A percentile compares a stretch with the other conserved stretches of the same genome.
Evolutionary conservation across 1,140 invertebrate genomes (phyloP).

Genomic region (Drosophila ohnishii): DNA sequence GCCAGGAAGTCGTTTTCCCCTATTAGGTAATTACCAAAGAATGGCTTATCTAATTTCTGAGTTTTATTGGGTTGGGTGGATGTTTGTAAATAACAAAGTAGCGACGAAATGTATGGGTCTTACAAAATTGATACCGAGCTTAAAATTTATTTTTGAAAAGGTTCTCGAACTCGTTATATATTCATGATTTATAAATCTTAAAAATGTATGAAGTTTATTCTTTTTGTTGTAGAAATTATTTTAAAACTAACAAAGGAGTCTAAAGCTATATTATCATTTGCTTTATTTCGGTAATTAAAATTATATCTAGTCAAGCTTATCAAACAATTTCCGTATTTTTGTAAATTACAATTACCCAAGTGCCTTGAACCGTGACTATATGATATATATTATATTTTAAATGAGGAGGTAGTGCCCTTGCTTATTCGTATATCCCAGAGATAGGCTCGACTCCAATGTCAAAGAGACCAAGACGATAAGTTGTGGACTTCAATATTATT

Average conservation of each 20-base stretch:
- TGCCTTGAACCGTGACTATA: neutral
- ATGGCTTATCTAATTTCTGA: constrained; percentile 21
- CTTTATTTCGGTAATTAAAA: neutral
- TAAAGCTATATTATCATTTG: neutral
- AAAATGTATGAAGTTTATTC: neutral
- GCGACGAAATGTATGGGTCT: neutral
- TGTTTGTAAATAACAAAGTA: neutral
- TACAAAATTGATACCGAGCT: neutral
- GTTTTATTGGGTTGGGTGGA: neutral
- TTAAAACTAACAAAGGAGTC: neutral
- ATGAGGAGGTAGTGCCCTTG: neutral
- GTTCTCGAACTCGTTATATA: neutral
- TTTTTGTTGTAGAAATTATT: neutral
- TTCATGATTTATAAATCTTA: neutral
- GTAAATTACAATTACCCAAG: constrained; percentile 8
- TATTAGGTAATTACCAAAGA: constrained; percentile 19
- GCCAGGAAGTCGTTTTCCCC: constrained; percentile 6
- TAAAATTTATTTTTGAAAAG: neutral
- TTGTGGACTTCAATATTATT: constrained; percentile 24
- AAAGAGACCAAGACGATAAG: constrained; percentile 14
- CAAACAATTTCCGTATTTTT: neutral
- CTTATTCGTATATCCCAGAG: constrained; percentile 1
- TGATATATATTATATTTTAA: neutral
- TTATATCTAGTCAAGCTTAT: neutral
- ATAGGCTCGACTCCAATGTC: constrained; percentile 8